Conservation (phyloP, 2,113 vertebrate genomes). For the Alethe castanea region DNA sequence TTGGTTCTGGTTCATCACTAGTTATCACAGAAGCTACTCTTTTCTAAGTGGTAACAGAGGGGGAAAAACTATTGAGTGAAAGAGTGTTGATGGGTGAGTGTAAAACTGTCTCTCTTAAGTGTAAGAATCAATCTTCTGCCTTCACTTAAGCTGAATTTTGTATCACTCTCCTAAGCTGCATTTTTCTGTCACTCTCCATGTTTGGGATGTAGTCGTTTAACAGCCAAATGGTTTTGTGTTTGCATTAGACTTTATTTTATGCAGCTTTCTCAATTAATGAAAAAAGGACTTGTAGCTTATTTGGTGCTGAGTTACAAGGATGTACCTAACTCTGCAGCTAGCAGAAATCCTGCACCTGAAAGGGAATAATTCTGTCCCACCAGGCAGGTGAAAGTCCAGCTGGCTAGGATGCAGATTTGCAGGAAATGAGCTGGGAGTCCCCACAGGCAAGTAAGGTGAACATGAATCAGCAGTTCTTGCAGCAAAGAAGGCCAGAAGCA, state of each 20-base stretch:
- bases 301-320: neutral
- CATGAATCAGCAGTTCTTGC: neutral
- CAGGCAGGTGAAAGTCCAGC: neutral
- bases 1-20: neutral
- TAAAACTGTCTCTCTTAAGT: neutral
- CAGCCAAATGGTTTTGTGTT: accelerated
- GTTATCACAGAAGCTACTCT: neutral
- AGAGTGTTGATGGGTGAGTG: neutral
- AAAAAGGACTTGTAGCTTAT: neutral
- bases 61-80: neutral
- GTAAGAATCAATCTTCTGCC: neutral
- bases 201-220: accelerated
- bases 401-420: neutral
- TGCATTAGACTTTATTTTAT: neutral
- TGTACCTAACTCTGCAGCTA: neutral
- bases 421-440: neutral
- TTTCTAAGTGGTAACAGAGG: neutral
- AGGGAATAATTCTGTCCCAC: neutral
- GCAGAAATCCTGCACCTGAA: neutral
- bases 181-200: neutral
- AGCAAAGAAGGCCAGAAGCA: neutral
- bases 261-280: neutral
- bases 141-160: neutral
- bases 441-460: neutral
- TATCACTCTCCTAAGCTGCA: neutral